These are phyloP conservation scores for Oligia strigilis DNA, from an alignment of 2,888 invertebrate genomes.

Conservation along the genomic window DNA sequence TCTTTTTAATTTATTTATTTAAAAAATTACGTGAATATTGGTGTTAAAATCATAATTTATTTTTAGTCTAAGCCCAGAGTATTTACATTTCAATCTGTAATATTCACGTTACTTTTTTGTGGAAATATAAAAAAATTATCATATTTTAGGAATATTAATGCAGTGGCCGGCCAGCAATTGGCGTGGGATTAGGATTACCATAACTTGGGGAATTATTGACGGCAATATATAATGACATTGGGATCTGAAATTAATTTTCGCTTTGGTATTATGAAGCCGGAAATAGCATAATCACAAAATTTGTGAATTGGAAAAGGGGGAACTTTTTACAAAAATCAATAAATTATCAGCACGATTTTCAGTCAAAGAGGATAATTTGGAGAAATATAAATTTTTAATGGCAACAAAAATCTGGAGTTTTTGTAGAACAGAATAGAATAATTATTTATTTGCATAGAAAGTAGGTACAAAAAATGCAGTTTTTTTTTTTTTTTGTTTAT, in stretches of 20 bases:
- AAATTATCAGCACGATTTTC: neutral
- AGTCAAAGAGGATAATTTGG: neutral
- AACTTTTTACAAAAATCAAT: constrained; percentile 9
- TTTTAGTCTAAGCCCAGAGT: constrained; percentile 2
- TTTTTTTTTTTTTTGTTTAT: neutral
- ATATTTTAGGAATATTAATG: constrained; percentile 57
- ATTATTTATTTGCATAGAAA: too few species aligned
- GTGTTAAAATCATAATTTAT: neutral
- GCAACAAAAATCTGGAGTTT: neutral
- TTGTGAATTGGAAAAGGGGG: neutral
- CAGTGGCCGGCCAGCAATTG: constrained; percentile 47
- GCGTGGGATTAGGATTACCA: constrained; percentile 57
- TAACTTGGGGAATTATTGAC: constrained; percentile 60
- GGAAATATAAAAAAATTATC: constrained; percentile 53
- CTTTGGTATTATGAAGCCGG: constrained; percentile 24
- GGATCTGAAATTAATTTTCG: constrained; percentile 49
- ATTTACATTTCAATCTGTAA: constrained; percentile 40
- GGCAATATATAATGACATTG: constrained; percentile 52
- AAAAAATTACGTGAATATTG: neutral
- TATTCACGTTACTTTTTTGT: constrained; percentile 1
- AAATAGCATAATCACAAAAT: constrained; percentile 19
- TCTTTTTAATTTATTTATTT: neutral
- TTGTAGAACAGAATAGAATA: too few species aligned
- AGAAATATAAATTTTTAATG: neutral
- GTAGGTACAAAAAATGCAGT: too few species aligned